Base-by-base conservation (phyloP, 2,113 vertebrate genomes). In the Laticauda colubrina region DNA sequence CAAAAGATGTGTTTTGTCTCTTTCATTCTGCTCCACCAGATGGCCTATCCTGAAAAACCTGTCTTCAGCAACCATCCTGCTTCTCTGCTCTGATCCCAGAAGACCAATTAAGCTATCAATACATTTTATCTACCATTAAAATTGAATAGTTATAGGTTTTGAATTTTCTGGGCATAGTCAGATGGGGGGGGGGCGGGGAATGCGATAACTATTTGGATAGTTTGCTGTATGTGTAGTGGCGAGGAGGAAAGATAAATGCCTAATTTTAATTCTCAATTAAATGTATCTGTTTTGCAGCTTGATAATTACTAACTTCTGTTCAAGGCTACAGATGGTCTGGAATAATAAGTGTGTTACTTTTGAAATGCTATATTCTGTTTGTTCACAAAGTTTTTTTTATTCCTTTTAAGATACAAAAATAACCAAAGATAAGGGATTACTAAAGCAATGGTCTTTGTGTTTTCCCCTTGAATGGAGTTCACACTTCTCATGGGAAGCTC, bases 291-390 rank as follows among this genome's bases (percentile, higher is more conserved):
- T 94, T 91, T 91, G 55, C 89, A 34, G 29, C 34, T 93, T 94
- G 69, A 75, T 51, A 94, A 64, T 92, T 94, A 93, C 92, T 94
- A 94, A 55, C 14, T 21, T 95, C 89, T 95, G n/a, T 92, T 48
- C 39, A 95, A 48, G 90, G 55, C 90, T n/a, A 93, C 91, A 92
- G 93, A 88, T 93, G 6, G 90, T 43, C 9, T 18, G 59, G 1
- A 94, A 85, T 55, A 95, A 92, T 89, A 85, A 11, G 43, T 21
- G 51, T 91, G 88, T 87, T 93, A 0, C 85, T 93, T 96, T 89
- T 64, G 69, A 86, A 64, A 93, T 59, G 43, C 29, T 29, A n/a
- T 20, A 85, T 48, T 43, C 69, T 7, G 39, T 89, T 92, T 92
- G 88, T 85, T 93, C 54, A 61, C 43, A 59, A 8, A 51, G 11